Conservation (phyloP, 2,797 vertebrate species). For the Masticophis lateralis region DNA sequence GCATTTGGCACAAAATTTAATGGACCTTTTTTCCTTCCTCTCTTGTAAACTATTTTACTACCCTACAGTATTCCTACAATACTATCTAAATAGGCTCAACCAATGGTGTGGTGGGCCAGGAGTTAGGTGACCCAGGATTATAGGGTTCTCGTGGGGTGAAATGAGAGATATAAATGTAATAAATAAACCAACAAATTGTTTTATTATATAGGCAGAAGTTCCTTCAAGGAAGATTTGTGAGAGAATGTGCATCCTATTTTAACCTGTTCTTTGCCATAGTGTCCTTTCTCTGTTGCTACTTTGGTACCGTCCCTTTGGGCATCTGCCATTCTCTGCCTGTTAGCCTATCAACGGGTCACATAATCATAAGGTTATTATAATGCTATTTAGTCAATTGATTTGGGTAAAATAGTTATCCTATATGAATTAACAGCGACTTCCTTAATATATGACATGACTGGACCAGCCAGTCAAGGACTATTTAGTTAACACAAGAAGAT, state of each 20-base stretch:
- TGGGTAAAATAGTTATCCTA: background rate
- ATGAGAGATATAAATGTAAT: background rate
- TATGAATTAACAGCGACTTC: background rate
- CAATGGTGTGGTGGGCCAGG: background rate
- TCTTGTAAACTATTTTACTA: background rate
- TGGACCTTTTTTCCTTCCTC: background rate
- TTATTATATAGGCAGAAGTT: background rate
- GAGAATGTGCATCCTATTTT: background rate
- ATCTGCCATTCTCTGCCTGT: background rate
- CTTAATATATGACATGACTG: background rate
- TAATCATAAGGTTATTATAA: background rate
- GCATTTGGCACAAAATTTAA: background rate
- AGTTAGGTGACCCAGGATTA: background rate
- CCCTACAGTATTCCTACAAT: background rate
- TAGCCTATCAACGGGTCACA: background rate
- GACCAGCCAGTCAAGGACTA: background rate
- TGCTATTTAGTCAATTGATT: background rate
- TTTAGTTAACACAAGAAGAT: background rate
- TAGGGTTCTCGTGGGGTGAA: background rate
- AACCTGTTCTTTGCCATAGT: background rate
- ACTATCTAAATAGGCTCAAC: background rate
- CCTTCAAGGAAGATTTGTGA: background rate
- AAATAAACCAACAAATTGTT: background rate
- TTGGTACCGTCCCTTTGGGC: background rate
- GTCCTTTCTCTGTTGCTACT: background rate